A percentile compares a stretch with the other conserved stretches of the same genome.
Conservation (phyloP, 2,888 invertebrate genomes). For the Noctua fimbriata region DNA sequence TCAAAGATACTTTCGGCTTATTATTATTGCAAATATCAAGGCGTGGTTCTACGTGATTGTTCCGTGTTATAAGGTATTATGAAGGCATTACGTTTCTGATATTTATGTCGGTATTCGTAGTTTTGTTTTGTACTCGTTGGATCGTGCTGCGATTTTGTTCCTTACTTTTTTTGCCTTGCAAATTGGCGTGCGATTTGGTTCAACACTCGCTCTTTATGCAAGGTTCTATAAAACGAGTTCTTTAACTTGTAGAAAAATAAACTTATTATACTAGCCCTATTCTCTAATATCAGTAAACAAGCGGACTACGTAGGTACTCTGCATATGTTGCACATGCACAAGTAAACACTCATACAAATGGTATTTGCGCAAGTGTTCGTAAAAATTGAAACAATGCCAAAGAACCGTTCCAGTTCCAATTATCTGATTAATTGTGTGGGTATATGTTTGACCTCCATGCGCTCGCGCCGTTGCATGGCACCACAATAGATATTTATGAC, state of each 20-base stretch:
- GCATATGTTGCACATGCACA: constrained; percentile 14
- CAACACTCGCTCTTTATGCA: background rate
- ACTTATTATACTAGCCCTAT: background rate
- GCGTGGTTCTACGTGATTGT: constrained; percentile 48
- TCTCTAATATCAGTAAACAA: constrained; percentile 6
- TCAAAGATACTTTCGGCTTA: constrained; percentile 56
- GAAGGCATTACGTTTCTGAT: constrained; percentile 29
- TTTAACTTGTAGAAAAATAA: background rate
- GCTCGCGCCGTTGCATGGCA: constrained; percentile 71
- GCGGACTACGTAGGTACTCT: background rate
- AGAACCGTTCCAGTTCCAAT: constrained; percentile 79
- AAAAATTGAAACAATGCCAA: constrained; percentile 71
- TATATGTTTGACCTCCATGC: constrained; percentile 82
- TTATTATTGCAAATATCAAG: constrained; percentile 67
- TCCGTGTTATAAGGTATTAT: constrained; percentile 43
- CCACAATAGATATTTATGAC: constrained; percentile 82
- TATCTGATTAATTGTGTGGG: constrained; percentile 82
- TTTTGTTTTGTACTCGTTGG: background rate
- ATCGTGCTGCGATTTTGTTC: constrained; percentile 14
- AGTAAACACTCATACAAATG: constrained; percentile 17
- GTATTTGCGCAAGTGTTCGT: constrained; percentile 63
- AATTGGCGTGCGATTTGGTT: background rate
- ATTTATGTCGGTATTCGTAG: constrained; percentile 4
- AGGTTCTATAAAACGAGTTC: background rate
- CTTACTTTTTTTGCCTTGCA: background rate